Percentiles rank a stretch among this genome's conserved stretches.
Conservation (phyloP, 2,797 vertebrate species). For the Dipus sagitta region DNA sequence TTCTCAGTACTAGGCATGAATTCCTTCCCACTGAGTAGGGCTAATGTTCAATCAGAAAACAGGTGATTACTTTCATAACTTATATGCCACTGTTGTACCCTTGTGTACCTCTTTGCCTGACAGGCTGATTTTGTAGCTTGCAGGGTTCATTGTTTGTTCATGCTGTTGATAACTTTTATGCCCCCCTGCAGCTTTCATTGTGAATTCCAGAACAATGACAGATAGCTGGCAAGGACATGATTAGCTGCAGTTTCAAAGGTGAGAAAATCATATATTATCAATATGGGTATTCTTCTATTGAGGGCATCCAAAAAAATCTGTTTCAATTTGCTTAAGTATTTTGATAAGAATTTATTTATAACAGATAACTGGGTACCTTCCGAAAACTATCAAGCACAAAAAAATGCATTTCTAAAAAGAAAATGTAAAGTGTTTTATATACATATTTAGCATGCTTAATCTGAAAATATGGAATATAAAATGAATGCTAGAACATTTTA, state of each 20-base stretch:
- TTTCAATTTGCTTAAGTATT: neutral
- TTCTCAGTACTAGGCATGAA: too few relatives aligned
- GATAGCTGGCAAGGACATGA: too few relatives aligned
- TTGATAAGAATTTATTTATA: constrained; percentile 8
- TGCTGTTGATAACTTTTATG: too few relatives aligned
- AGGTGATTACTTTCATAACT: too few relatives aligned
- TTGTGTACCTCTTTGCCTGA: too few relatives aligned
- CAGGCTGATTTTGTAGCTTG: too few relatives aligned
- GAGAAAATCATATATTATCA: neutral
- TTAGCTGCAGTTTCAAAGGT: neutral
- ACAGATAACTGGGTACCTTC: neutral
- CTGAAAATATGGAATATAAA: neutral
- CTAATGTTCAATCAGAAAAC: too few relatives aligned
- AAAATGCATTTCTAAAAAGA: neutral
- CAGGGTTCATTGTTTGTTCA: too few relatives aligned
- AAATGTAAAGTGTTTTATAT: neutral
- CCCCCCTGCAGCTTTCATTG: too few relatives aligned
- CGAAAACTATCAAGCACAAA: neutral
- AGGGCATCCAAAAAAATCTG: neutral
- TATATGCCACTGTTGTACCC: too few relatives aligned
- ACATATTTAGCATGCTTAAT: neutral
- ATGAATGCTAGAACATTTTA: neutral
- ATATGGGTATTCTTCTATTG: neutral
- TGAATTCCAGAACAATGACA: too few relatives aligned
- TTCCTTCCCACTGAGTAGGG: too few relatives aligned